Evolutionary conservation across 2,888 invertebrate genomes (phyloP).

Genomic region (Agrotis clavis): DNA sequence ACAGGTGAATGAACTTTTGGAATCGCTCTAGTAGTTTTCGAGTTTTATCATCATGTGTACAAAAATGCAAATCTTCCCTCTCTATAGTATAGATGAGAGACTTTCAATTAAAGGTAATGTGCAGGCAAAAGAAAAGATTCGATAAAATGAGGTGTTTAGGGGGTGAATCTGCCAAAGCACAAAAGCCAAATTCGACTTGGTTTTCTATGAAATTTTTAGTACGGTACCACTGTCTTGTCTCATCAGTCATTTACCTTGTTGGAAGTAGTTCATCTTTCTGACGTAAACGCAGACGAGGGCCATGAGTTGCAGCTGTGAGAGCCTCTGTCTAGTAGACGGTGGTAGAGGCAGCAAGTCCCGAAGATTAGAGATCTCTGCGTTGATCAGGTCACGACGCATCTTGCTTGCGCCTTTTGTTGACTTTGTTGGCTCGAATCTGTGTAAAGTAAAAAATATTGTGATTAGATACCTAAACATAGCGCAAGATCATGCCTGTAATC

Average conservation of each 20-base stretch:
- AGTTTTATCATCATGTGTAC: too few species aligned
- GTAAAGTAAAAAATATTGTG: background rate
- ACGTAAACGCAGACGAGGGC: slow-evolving; percentile 99
- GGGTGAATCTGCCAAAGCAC: too few species aligned
- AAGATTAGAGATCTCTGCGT: slow-evolving; percentile 99
- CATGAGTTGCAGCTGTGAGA: slow-evolving; percentile 99
- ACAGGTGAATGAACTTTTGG: too few species aligned
- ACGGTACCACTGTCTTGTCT: background rate
- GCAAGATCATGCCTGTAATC: too few species aligned
- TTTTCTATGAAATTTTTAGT: background rate
- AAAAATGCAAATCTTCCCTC: too few species aligned
- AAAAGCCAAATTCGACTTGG: background rate
- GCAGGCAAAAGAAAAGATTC: too few species aligned
- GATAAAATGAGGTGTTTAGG: too few species aligned
- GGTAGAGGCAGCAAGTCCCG: slow-evolving; percentile 98
- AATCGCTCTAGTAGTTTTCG: too few species aligned
- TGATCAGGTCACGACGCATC: slow-evolving; percentile 99
- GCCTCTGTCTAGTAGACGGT: slow-evolving; percentile 98
- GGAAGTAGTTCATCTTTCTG: slow-evolving; percentile 99
- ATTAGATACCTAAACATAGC: too few species aligned
- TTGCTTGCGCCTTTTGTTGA: slow-evolving; percentile 99
- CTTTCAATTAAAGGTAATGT: too few species aligned
- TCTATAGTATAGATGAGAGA: too few species aligned
- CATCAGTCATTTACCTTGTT: slow-evolving; percentile 91
- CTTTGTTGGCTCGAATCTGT: slow-evolving; percentile 97